Base-by-base conservation (phyloP, 2,888 invertebrate genomes). In the Suillia variegata region DNA sequence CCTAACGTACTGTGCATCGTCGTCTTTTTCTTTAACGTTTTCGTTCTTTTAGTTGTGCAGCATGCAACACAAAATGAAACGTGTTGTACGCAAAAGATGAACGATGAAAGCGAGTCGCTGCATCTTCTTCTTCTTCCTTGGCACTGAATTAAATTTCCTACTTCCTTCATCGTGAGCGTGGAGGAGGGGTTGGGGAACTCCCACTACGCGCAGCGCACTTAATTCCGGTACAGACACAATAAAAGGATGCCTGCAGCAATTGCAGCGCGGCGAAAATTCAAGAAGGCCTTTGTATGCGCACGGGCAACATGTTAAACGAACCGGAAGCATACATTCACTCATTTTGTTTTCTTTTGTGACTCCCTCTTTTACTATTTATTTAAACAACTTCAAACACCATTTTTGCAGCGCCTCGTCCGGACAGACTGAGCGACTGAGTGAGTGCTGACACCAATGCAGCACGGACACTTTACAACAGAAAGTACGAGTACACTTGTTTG, bases 381-480 rank as follows among this genome's bases (percentile, higher is more conserved):
- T 38, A 4, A 13, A n/a, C n/a, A 8, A 13, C n/a, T 13, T 13
- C 38, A 38, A 38, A 38, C n/a, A n/a, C n/a, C 38, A 38, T 38
- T 38, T 38, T 38, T 38, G 38, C 38, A 13, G 6, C 38, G 26
- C 38, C 13, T n/a, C n/a, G 38, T 12, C 12, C 31, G 31, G 31
- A 31, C 6, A 8, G 31, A 5, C 5, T 5, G 6, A 31, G 31
- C 31, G 5, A 12, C 31, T 31, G 31, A 38, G 18, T 42, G 18
- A 24, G 42, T 58, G 55, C 54, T 61, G 60, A 62, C 57, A 65
- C 57, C 56, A 60, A 62, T 64, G 61, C 61, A 60, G 56, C 56
- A 54, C 65, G 66, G 64, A 65, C 67, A 63, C 67, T 66, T 65
- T 61, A 66, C 66, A 67, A 63, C 60, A 61, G 59, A 58, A 63